A percentile compares a stretch with the other conserved stretches of the same genome.
Evolutionary conservation across 2,888 invertebrate genomes (phyloP).

Genomic region (Acanthoscelides obtectus): DNA sequence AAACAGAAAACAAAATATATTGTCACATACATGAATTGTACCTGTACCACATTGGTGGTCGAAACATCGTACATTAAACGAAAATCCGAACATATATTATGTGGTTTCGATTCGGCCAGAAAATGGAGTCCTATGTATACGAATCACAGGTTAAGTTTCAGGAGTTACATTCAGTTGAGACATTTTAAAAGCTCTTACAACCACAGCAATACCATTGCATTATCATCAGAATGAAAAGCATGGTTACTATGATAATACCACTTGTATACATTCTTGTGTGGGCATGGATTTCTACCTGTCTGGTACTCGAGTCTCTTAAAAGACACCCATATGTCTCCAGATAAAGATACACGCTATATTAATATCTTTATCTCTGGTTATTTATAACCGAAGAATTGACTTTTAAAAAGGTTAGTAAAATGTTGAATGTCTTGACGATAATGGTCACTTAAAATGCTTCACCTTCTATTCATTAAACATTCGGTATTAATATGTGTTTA

Average conservation of each 20-base stretch:
- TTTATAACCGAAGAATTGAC: neutral
- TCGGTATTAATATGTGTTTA: neutral
- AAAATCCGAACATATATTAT: no score
- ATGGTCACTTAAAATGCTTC: neutral
- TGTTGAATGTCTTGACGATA: neutral
- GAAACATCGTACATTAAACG: no score
- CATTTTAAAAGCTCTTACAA: neutral
- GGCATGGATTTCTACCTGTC: neutral
- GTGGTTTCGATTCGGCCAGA: no score
- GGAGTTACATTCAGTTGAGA: neutral
- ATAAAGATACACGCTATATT: neutral
- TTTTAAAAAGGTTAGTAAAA: neutral
- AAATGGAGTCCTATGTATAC: no score
- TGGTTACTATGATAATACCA: neutral
- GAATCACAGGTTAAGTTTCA: no score
- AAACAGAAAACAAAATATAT: no score
- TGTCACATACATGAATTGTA: no score
- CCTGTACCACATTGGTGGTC: no score
- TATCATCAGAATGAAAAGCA: neutral
- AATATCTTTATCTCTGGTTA: neutral
- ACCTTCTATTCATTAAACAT: neutral
- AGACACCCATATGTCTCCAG: neutral
- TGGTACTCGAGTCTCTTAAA: neutral
- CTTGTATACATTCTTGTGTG: neutral
- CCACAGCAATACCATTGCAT: neutral